Evolutionary conservation across 1,140 invertebrate species (phyloP).

Genomic region (Procambarus virginalis): DNA sequence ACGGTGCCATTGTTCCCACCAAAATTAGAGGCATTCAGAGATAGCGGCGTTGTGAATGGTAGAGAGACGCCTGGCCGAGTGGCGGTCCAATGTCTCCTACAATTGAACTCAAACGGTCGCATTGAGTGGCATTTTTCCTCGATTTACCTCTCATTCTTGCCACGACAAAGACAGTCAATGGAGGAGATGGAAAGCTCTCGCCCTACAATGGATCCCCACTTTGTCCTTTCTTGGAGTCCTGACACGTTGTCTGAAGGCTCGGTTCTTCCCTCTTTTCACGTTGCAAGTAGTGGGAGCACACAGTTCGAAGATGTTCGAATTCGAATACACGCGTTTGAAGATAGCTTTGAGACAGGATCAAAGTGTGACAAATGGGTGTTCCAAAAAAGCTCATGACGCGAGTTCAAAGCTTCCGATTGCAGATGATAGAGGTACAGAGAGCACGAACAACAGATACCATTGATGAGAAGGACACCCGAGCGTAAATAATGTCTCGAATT

Average conservation of each 20-base stretch:
- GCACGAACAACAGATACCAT: too few species aligned
- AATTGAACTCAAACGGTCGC: conserved; percentile 1
- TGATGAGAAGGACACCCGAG: too few species aligned
- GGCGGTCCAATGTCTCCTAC: conserved; percentile 1
- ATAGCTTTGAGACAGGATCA: neutral
- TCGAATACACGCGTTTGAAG: neutral
- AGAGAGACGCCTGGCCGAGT: neutral
- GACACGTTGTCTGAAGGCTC: neutral
- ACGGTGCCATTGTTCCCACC: neutral
- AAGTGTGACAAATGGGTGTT: neutral
- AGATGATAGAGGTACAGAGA: too few species aligned
- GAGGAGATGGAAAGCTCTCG: neutral
- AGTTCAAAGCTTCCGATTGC: neutral
- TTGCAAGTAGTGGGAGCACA: too few species aligned
- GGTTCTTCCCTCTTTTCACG: neutral
- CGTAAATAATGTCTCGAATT: too few species aligned
- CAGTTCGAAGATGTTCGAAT: neutral
- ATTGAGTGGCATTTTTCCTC: conserved; percentile 15
- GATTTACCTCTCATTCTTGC: conserved; percentile 12
- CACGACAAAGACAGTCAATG: conserved; percentile 3
- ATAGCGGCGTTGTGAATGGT: neutral
- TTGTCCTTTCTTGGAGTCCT: neutral
- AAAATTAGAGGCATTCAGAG: conserved; percentile 11
- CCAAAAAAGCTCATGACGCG: neutral
- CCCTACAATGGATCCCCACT: neutral